Conservation (phyloP, 2,797 vertebrate genomes). For the Hemitrygon akajei region DNA sequence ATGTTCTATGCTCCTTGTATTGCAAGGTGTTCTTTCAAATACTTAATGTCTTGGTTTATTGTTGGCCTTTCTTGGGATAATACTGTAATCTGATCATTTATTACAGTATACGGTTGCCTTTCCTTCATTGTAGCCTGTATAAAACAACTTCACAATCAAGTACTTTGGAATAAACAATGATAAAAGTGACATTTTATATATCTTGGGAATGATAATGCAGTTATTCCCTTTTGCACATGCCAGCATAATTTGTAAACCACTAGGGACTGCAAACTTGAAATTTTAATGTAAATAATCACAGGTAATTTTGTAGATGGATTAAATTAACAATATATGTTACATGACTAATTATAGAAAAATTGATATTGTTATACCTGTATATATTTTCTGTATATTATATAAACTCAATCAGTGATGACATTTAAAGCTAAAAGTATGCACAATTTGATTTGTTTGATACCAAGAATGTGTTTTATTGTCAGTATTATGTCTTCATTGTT, state of each 20-base stretch:
- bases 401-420: not conserved
- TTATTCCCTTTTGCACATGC: not conserved
- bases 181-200: not conserved
- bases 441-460: not conserved
- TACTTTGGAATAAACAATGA: constrained; percentile 6
- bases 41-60: constrained; percentile 19
- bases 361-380: not conserved
- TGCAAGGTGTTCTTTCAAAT: constrained; percentile 11
- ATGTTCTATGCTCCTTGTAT: constrained; percentile 6
- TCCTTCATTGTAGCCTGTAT: constrained; percentile 6
- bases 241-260: not conserved
- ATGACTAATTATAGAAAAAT: not conserved
- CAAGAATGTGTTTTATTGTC: not conserved
- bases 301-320: not conserved
- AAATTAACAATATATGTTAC: no score
- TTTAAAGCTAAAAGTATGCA: not conserved
- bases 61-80: not conserved
- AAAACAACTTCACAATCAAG: constrained; percentile 22
- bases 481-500: not conserved
- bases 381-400: no score
- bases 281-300: not conserved
- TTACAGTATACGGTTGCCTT: constrained; percentile 27
- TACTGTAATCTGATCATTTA: constrained; percentile 23
- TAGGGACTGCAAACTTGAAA: not conserved
- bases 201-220: not conserved